phyloP scores from a whole-genome alignment of 2,888 invertebrate genomes.

The Hololepta plana region DNA sequence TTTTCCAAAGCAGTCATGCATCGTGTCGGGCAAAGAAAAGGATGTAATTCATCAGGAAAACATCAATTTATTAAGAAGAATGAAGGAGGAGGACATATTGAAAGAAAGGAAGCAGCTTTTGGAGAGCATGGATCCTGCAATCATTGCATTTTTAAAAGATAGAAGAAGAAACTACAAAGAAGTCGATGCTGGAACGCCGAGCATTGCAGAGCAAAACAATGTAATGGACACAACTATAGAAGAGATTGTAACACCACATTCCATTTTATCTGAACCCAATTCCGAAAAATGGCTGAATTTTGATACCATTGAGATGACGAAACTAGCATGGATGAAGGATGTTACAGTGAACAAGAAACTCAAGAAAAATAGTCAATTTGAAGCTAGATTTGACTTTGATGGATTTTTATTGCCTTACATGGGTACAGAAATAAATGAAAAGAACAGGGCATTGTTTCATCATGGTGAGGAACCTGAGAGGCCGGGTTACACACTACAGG shows the following conservation, averaged over 20 bases:
- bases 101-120: constrained; percentile 53
- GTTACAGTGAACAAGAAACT: too few species aligned
- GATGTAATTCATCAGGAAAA: constrained; percentile 58
- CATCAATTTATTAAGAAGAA: constrained; percentile 38
- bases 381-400: constrained; percentile 59
- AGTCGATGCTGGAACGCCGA: constrained; percentile 13
- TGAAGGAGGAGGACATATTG: constrained; percentile 59
- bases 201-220: constrained; percentile 24
- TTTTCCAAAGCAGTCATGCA: too few species aligned
- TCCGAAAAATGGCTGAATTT: constrained; percentile 68
- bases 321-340: constrained; percentile 73
- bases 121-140: constrained; percentile 40
- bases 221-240: constrained; percentile 23
- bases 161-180: constrained; percentile 20
- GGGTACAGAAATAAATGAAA: constrained; percentile 38
- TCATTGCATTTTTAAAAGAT: constrained; percentile 44
- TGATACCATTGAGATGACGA: constrained; percentile 69
- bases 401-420: constrained; percentile 60
- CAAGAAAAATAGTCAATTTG: too few species aligned
- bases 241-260: constrained; percentile 30
- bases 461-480: constrained; percentile 85
- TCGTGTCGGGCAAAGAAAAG: constrained; percentile 31
- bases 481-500: constrained; percentile 81
- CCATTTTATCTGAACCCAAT: constrained; percentile 38
- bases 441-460: constrained; percentile 58